phyloP scores from a whole-genome alignment of 2,888 invertebrate genomes.

The Vesta saturnalis region DNA sequence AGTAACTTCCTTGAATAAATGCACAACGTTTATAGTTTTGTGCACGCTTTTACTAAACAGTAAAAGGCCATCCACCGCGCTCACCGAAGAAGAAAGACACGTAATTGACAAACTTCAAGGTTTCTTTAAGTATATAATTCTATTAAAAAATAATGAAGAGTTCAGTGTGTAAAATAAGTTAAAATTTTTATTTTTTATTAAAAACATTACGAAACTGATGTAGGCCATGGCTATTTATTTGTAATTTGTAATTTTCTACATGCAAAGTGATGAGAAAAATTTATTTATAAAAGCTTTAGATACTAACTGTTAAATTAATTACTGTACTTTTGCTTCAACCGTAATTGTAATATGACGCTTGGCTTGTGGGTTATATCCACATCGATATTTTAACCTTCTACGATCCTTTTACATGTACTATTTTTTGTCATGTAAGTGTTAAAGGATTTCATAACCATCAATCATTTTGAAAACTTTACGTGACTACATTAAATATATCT shows the following conservation, averaged over 20 bases:
- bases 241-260: background rate
- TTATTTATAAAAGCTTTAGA: background rate
- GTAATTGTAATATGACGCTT: background rate
- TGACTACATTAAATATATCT: no score
- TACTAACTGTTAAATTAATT: no score
- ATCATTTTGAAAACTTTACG: no score
- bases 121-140: background rate
- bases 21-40: slow-evolving; percentile 13
- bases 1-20: slow-evolving; percentile 16
- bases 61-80: slow-evolving; percentile 8
- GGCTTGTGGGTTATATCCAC: no score
- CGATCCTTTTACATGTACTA: no score
- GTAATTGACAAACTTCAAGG: slow-evolving; percentile 10
- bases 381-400: no score
- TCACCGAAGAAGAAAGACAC: slow-evolving; percentile 15
- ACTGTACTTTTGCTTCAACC: background rate
- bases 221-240: background rate
- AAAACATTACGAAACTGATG: background rate
- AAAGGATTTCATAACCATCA: no score
- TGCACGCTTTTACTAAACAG: slow-evolving; percentile 15
- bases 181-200: background rate
- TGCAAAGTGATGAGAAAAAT: background rate
- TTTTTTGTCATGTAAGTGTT: no score
- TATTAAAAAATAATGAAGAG: background rate
- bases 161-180: background rate